Evolutionary conservation across 2,797 vertebrate species (phyloP).

Genomic region (Hypotaenidia philippensis): DNA sequence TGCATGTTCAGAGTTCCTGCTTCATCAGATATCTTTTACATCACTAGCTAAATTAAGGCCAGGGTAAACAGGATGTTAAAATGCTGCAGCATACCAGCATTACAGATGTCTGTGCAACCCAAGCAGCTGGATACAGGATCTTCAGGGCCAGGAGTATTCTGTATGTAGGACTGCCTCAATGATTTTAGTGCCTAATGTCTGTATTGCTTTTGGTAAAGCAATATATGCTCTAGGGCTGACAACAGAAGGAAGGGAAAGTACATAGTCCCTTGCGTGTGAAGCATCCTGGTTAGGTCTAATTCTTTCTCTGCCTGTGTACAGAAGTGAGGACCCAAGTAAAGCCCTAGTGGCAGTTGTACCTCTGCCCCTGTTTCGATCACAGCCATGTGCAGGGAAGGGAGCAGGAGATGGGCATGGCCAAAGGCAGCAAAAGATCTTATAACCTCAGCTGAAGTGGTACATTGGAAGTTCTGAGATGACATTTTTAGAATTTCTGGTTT

Average conservation of each 20-base stretch:
- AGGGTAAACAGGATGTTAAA: slow-evolving; percentile 52
- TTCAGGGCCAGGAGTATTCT: background rate
- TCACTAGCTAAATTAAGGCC: slow-evolving; percentile 5
- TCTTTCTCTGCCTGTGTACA: background rate
- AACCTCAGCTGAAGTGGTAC: background rate
- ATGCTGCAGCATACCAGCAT: background rate
- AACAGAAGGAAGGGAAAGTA: background rate
- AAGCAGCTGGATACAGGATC: background rate
- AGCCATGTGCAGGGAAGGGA: fast-evolving
- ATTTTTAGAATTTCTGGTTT: background rate
- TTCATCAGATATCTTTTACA: slow-evolving; percentile 32
- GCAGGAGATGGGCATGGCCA: background rate
- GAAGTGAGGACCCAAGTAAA: too few species aligned
- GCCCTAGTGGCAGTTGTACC: background rate
- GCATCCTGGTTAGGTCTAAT: background rate
- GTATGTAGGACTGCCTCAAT: background rate
- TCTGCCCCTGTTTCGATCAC: background rate
- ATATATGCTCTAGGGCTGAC: background rate
- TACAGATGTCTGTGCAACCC: background rate
- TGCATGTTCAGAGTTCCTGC: background rate
- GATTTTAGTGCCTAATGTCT: background rate
- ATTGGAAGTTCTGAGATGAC: too few species aligned
- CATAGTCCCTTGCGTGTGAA: background rate
- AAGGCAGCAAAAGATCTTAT: background rate
- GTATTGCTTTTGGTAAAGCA: background rate